These are phyloP conservation scores for Deilephila porcellus DNA, from an alignment of 2,888 invertebrate genomes.

Conservation along the genomic window DNA sequence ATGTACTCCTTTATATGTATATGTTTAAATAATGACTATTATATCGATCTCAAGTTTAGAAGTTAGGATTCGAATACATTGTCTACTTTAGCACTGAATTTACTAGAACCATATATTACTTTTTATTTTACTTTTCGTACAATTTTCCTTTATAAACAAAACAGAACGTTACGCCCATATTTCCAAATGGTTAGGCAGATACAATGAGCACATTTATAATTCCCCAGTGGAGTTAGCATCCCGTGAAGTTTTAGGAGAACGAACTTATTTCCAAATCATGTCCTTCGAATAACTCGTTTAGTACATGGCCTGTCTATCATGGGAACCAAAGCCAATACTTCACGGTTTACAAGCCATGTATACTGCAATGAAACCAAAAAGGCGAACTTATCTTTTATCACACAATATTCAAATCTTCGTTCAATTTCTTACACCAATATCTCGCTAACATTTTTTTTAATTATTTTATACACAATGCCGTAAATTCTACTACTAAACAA, in stretches of 20 bases:
- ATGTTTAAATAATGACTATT: not conserved
- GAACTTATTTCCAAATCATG: too few species aligned
- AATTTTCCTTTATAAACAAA: not conserved
- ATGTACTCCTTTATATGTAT: conserved; percentile 17
- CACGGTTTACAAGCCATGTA: not conserved
- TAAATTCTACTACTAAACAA: conserved; percentile 32
- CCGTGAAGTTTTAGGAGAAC: not conserved
- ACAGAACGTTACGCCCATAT: not conserved
- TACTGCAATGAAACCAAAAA: not conserved
- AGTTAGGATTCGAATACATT: not conserved
- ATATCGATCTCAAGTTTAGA: conserved; percentile 37
- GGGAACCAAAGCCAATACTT: not conserved
- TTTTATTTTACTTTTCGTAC: not conserved
- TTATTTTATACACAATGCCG: not conserved
- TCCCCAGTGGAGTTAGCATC: not conserved
- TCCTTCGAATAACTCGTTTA: too few species aligned
- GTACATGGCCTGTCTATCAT: too few species aligned
- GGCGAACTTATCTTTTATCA: conserved; percentile 38
- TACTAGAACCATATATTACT: conserved; percentile 24
- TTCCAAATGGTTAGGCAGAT: conserved; percentile 9
- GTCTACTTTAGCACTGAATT: conserved; percentile 44
- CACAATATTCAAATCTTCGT: conserved; percentile 31
- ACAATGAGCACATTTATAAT: not conserved
- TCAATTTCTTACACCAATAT: conserved; percentile 13
- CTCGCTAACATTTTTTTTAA: conserved; percentile 6